These are phyloP conservation scores for Cheilosia vulpina DNA, from an alignment of 2,888 invertebrate genomes.

Conservation along the genomic window DNA sequence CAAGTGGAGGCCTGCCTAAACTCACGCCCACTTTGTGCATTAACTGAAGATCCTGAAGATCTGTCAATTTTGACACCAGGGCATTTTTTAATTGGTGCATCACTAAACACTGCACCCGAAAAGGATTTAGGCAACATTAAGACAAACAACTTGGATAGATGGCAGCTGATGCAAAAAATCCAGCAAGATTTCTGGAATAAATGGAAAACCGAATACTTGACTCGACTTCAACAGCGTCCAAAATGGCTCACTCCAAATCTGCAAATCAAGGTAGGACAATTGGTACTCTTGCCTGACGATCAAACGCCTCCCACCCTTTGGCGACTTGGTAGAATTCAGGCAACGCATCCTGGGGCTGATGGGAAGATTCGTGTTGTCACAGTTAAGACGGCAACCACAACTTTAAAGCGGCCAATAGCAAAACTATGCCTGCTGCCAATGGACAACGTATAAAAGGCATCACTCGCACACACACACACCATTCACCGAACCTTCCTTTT, in stretches of 20 bases:
- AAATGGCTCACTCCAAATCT: neutral
- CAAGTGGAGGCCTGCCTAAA: slow-evolving; percentile 11
- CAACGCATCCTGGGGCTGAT: neutral
- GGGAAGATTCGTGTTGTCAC: too few relatives aligned
- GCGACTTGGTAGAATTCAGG: neutral
- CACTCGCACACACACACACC: too few relatives aligned
- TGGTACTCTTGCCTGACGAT: neutral
- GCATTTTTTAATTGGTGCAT: slow-evolving; percentile 2
- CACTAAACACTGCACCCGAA: slow-evolving; percentile 15
- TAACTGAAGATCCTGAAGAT: neutral
- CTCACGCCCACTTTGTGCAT: neutral
- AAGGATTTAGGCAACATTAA: slow-evolving; percentile 1
- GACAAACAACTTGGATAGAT: neutral
- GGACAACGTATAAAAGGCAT: too few relatives aligned
- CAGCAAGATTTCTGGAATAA: slow-evolving; percentile 21
- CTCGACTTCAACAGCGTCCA: slow-evolving; percentile 6
- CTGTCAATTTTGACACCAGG: neutral
- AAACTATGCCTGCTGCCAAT: too few relatives aligned
- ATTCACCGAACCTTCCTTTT: too few relatives aligned
- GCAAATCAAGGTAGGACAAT: slow-evolving; percentile 2
- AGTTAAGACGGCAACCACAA: too few relatives aligned
- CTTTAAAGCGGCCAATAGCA: too few relatives aligned
- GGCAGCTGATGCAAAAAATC: slow-evolving; percentile 25
- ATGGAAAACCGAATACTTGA: slow-evolving; percentile 23
- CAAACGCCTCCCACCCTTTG: neutral